These are phyloP conservation scores for Zeugodacus cucurbitae DNA, from an alignment of 1,140 invertebrate genomes.

Conservation along the genomic window DNA sequence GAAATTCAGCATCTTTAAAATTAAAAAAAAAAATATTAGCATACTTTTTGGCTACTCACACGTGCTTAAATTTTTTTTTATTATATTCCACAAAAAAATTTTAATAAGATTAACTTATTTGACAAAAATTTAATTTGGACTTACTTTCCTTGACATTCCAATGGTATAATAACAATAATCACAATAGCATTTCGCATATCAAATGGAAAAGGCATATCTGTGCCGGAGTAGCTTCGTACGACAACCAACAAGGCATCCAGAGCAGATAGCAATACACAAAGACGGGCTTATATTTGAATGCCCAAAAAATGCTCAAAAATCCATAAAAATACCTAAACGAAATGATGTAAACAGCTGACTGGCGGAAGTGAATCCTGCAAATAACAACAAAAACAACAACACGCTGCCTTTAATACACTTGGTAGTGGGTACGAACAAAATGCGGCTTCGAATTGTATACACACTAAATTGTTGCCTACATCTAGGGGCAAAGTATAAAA, in stretches of 20 bases:
- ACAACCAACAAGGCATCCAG: not conserved
- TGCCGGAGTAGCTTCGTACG: not conserved
- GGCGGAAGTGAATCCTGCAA: not conserved
- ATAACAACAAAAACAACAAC: not conserved
- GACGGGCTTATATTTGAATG: not conserved
- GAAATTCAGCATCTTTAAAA: too few species aligned
- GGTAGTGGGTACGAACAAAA: too few species aligned
- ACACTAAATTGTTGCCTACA: not conserved
- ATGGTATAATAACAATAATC: slow-evolving; percentile 26
- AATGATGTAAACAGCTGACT: not conserved
- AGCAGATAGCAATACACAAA: not conserved
- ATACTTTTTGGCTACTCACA: too few species aligned
- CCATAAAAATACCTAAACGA: too few species aligned
- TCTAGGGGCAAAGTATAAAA: not conserved
- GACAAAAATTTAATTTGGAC: slow-evolving; percentile 23
- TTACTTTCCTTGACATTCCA: not conserved
- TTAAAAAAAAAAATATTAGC: too few species aligned
- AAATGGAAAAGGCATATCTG: not conserved
- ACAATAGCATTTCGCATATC: slow-evolving; percentile 6
- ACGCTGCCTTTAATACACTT: not conserved
- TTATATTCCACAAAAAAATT: too few species aligned
- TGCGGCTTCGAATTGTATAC: not conserved
- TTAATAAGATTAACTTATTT: slow-evolving; percentile 27
- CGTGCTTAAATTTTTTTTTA: too few species aligned
- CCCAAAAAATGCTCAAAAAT: not conserved